A percentile compares a stretch with the other conserved stretches of the same genome.
Conservation (phyloP, 2,113 vertebrate species). For the Donacobius atricapilla region DNA sequence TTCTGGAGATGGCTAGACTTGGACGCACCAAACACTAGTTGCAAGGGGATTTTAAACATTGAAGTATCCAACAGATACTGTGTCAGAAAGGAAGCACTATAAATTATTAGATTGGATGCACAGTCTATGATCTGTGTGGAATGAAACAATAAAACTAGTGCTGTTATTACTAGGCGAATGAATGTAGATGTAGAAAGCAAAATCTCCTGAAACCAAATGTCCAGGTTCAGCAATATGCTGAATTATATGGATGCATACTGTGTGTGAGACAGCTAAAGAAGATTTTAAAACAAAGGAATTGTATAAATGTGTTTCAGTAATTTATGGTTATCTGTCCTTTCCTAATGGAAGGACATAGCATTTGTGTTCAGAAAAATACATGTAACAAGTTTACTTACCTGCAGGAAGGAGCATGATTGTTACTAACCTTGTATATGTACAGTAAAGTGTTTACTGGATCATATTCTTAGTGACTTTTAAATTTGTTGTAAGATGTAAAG, state of each 20-base stretch:
- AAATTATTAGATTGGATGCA: not conserved
- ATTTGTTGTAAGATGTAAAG: not conserved
- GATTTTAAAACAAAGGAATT: not conserved
- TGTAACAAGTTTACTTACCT: not conserved
- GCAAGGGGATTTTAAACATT: not conserved
- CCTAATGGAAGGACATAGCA: not conserved
- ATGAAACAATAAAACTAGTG: not conserved
- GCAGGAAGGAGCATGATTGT: not conserved
- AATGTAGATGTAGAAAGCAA: not conserved
- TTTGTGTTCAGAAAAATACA: not conserved
- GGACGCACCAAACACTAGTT: not conserved
- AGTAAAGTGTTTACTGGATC: not conserved
- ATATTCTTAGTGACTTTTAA: not conserved
- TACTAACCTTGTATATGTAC: not conserved
- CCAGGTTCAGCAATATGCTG: constrained; percentile 6
- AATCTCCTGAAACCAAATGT: not conserved
- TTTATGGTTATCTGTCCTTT: not conserved
- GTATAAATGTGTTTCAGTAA: not conserved
- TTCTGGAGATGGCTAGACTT: constrained; percentile 38
- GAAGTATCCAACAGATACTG: not conserved
- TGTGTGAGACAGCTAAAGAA: not conserved
- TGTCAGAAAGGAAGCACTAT: constrained; percentile 9
- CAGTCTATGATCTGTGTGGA: not conserved
- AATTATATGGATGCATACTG: not conserved
- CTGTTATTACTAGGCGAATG: not conserved